Percentiles rank a stretch among this genome's conserved stretches.
phyloP scores from a whole-genome alignment of 2,113 vertebrate species.

The Oryzias woworae region DNA sequence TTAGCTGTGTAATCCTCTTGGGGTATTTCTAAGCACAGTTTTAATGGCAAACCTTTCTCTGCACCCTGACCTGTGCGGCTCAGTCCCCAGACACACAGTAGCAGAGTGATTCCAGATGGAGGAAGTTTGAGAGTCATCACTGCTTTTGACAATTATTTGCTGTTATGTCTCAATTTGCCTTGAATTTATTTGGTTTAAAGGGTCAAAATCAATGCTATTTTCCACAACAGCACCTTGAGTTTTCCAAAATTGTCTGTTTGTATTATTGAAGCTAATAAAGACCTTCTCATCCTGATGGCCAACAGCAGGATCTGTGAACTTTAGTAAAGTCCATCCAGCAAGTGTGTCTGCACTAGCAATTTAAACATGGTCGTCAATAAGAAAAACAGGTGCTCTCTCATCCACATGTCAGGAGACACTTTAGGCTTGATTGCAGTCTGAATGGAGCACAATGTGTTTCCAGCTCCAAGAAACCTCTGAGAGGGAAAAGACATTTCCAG shows the following conservation, averaged over 20 bases:
- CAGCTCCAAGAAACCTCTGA: constrained; percentile 23
- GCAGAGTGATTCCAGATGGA: constrained; percentile 76
- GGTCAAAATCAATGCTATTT: constrained; percentile 23
- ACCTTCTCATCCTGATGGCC: constrained; percentile 53
- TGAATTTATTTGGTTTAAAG: constrained; percentile 2
- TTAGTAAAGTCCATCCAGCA: constrained; percentile 38
- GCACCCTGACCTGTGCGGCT: constrained; percentile 64
- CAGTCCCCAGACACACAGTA: constrained; percentile 64
- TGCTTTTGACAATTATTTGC: constrained; percentile 23
- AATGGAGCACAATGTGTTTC: constrained; percentile 20
- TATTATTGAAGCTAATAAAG: too few relatives aligned
- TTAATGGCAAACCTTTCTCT: constrained; percentile 70
- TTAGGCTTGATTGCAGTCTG: constrained; percentile 20
- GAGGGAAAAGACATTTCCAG: constrained; percentile 25
- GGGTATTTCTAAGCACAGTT: constrained; percentile 60
- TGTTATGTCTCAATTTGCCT: constrained; percentile 5
- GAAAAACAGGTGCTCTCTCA: constrained; percentile 58
- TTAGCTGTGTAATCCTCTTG: constrained; percentile 22
- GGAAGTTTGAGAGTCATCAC: constrained; percentile 33
- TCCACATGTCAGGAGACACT: constrained; percentile 43
- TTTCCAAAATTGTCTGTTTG: not conserved
- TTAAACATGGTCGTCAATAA: constrained; percentile 45
- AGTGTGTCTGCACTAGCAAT: constrained; percentile 51
- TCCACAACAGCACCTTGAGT: constrained; percentile 49
- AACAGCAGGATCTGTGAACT: constrained; percentile 49